Evolutionary conservation across 2,797 vertebrate genomes (phyloP), one percentile per base, ranked within the genome.

Genomic region (Cuniculus paca): DNA sequence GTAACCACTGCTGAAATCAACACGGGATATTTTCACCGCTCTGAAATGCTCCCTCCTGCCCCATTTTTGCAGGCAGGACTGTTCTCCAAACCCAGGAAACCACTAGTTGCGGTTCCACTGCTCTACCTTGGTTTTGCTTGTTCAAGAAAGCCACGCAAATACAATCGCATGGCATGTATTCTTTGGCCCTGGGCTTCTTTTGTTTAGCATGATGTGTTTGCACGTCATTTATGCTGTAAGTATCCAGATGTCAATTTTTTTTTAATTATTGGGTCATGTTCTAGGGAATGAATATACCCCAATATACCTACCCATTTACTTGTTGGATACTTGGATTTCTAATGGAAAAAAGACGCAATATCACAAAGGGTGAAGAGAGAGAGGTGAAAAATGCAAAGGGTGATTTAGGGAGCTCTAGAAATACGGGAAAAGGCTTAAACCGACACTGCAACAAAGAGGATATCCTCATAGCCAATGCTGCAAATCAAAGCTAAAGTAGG

Each of bases 1-100:
- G 34, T 52, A 91, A 92, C n/a, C 79, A 60, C 31, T 36, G 63
- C 10, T 90, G 65, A 93, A 89, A 60, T 72, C 68, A 93, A 52
- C 10, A 72, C 34, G 74, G 83, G 42, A 26, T 34, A 91, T 91
- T 89, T 85, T 58, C 26, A 77, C 81, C 20, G 83, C 26, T 13
- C 50, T 82, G 63, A 81, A 84, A 42, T 31, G 20, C 72, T 68
- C 31, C 45, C 74, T 87, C 1, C 1, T 50, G 36, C 4, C 56
- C n/a, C 42, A 17, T 34, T 26, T 88, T 68, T 58, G 36, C 6
- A 90, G 75, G 87, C 12, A 86, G 7, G 11, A 54, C 10, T 54
- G 13, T 79, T 60, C 74, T 88, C 39, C 34, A 94, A 34, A 8
- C 24, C 45, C 60, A 56, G 10, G 52, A 88, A 90, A 58, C 26